Evolutionary conservation across 2,888 invertebrate genomes (phyloP), one percentile per base, ranked within the genome.

Genomic region (Drosophila merina): DNA sequence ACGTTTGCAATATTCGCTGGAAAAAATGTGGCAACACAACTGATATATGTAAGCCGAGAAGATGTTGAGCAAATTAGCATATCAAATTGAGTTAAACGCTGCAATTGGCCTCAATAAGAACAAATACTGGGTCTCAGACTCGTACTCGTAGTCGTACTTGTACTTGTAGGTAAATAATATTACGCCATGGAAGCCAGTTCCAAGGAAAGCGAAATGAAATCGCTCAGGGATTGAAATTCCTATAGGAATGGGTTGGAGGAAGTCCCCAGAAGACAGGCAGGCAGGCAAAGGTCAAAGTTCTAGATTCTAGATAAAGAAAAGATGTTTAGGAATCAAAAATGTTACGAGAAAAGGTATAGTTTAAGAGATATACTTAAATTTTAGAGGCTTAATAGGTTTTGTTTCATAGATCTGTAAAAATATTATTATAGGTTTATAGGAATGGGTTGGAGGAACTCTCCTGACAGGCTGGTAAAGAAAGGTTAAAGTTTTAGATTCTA

Each of bases 81-180:
- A 82, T 76, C 69, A 86, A 86, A 87, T 87, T 87, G 85, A 86
- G 79, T 86, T 77, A 88, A 81, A 60, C 58, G 75, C 75, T 73
- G 71, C 75, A 81, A 77, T 85, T 76, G 77, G 66, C 66, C 75
- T 58, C 85, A 77, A 77, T 77, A 77, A 86, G 75, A 76, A 79
- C 68, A 70, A 75, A 75, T 59, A 67, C 40, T 40, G 14, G 14
- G 14, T 14, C 14, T 14, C 14, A 14, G 14, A 14, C 14, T 14
- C 14, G 14, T 14, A 14, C 14, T 14, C 1, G 14, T 14, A 14
- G 14, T 14, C 0, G 14, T 14, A 14, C 14, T 33, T 6, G 49
- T 49, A 73, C 67, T 66, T 83, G 20, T 20, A 20, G 20, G 14
- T 50, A 58, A 20, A 20, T 20, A 74, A 77, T 77, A 71, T 77